Evolutionary conservation across 2,113 vertebrate species (phyloP).

Genomic region (Cephalopterus ornatus): DNA sequence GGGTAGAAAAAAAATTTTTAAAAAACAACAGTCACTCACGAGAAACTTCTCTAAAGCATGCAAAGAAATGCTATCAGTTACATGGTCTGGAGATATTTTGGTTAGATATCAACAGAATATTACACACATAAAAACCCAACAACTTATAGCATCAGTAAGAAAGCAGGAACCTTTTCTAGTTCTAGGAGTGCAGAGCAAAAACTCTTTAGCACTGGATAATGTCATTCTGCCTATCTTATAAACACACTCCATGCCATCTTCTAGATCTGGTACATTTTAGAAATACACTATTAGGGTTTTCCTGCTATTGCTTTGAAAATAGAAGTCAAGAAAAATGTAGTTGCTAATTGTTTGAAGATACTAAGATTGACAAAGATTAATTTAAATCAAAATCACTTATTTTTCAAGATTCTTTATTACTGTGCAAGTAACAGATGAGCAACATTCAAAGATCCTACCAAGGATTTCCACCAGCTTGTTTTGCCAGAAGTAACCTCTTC

Average conservation of each 20-base stretch:
- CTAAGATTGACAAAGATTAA: neutral
- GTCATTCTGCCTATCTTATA: neutral
- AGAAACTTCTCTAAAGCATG: neutral
- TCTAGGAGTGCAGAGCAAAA: neutral
- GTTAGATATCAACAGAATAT: neutral
- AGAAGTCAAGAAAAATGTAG: neutral
- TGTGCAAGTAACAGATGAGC: neutral
- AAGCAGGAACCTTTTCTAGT: neutral
- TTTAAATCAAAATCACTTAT: neutral
- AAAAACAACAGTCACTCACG: neutral
- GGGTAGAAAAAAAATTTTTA: neutral
- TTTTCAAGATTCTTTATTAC: neutral
- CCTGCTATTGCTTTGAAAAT: neutral
- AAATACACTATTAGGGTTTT: neutral
- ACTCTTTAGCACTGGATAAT: neutral
- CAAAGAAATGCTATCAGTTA: neutral
- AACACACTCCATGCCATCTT: neutral
- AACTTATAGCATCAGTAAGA: neutral
- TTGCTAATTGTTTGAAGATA: neutral
- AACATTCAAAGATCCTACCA: slow-evolving; percentile 78
- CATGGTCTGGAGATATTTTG: neutral
- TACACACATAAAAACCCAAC: neutral
- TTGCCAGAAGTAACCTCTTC: slow-evolving; percentile 91
- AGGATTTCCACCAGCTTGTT: slow-evolving; percentile 92
- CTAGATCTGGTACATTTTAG: neutral